Evolutionary conservation across 2,888 invertebrate species (phyloP).

Genomic region (Epinotia brunnichana): DNA sequence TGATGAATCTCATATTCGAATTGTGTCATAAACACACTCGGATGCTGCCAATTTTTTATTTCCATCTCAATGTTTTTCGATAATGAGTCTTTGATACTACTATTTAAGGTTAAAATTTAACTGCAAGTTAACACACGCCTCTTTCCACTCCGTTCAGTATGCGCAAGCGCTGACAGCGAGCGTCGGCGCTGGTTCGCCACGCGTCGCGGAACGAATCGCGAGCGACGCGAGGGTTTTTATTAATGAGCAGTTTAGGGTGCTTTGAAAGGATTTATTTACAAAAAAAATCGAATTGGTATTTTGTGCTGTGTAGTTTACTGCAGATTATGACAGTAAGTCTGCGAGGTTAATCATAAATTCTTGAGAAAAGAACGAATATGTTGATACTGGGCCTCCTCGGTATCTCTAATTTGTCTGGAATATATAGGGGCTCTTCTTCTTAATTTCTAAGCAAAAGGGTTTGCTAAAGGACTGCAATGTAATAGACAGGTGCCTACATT

Average conservation of each 20-base stretch:
- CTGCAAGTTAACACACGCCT: neutral
- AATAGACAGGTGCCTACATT: too few species aligned
- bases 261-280: slow-evolving; percentile 1
- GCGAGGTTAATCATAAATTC: too few species aligned
- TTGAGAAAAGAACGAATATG: too few species aligned
- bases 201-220: slow-evolving; percentile 74
- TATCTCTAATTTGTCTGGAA: too few species aligned
- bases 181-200: slow-evolving; percentile 71
- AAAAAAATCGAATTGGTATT: neutral
- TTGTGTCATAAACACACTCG: slow-evolving; percentile 46
- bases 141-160: neutral
- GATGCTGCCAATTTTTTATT: neutral
- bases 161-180: slow-evolving; percentile 71
- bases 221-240: slow-evolving; percentile 67
- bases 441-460: too few species aligned
- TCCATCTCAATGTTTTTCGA: neutral
- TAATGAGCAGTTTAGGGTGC: slow-evolving; percentile 34
- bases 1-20: slow-evolving; percentile 45
- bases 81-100: neutral
- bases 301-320: neutral
- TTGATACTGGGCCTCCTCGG: too few species aligned
- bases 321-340: neutral
- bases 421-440: too few species aligned
- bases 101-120: neutral
- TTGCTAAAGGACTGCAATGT: too few species aligned